phyloP scores from a whole-genome alignment of 2,797 vertebrate genomes.

The Buceros bicornis region DNA sequence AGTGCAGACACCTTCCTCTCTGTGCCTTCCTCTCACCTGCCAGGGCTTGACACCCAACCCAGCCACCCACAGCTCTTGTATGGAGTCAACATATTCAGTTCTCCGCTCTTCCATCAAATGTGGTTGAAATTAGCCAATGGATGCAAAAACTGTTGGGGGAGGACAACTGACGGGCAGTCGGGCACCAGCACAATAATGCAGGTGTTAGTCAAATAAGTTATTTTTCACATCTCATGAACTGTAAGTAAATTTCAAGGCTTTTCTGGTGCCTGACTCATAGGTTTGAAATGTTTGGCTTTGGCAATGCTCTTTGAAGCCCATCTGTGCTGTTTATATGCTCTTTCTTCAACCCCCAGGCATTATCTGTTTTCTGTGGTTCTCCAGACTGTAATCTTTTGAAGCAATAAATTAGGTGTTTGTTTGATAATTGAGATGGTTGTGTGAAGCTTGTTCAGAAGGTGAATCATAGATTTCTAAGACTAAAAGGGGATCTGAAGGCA shows the following conservation, averaged over 20 bases:
- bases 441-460: constrained; percentile 30
- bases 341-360: constrained; percentile 43
- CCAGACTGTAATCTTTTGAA: constrained; percentile 34
- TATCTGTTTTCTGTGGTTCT: constrained; percentile 60
- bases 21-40: not conserved
- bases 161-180: not conserved
- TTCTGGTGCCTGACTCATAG: constrained; percentile 59
- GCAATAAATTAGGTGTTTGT: constrained; percentile 56
- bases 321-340: constrained; percentile 49
- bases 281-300: constrained; percentile 58
- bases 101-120: not conserved
- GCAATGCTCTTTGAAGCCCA: constrained; percentile 34
- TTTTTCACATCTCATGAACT: constrained; percentile 52
- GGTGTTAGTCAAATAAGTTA: not conserved
- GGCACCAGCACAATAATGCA: not conserved
- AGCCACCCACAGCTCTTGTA: not conserved
- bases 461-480: constrained; percentile 45
- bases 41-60: not conserved
- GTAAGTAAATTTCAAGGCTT: constrained; percentile 56
- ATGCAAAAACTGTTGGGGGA: not conserved
- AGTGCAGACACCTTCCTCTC: not conserved
- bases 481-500: not conserved
- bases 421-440: constrained; percentile 37
- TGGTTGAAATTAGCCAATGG: not conserved
- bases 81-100: not conserved